A percentile compares a stretch with the other conserved stretches of the same genome.
These are phyloP conservation scores for Pseudorhombus dupliciocellatus DNA, from an alignment of 2,113 vertebrate genomes.

Conservation along the genomic window DNA sequence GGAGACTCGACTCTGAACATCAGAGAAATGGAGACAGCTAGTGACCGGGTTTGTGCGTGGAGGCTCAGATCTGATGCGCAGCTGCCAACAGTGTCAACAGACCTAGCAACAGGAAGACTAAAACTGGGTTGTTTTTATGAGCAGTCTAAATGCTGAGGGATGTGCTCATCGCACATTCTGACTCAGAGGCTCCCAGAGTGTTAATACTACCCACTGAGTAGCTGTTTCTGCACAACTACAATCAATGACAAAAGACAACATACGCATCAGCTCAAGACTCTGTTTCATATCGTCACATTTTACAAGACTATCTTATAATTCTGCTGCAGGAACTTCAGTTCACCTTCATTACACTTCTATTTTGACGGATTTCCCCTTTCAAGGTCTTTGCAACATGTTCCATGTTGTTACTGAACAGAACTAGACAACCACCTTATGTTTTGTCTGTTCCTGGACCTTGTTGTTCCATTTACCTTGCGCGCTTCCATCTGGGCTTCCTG, in stretches of 20 bases:
- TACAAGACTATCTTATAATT: background rate
- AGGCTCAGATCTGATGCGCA: conserved; percentile 26
- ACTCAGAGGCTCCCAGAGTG: conserved; percentile 12
- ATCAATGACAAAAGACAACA: background rate
- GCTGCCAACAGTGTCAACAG: conserved; percentile 41
- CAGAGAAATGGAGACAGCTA: conserved; percentile 17
- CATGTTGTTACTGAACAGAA: background rate
- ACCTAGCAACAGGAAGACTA: background rate
- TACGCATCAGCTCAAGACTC: background rate
- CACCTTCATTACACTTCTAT: background rate
- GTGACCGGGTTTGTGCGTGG: conserved; percentile 25
- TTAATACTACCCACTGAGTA: background rate
- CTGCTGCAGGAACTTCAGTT: background rate
- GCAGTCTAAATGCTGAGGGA: conserved; percentile 6
- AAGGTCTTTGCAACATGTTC: background rate
- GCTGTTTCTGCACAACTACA: background rate
- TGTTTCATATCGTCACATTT: background rate
- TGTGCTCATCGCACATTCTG: background rate
- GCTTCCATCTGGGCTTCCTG: conserved; percentile 93
- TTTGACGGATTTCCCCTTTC: background rate
- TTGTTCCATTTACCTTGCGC: conserved; percentile 85
- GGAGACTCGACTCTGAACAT: conserved; percentile 10
- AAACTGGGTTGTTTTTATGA: conserved; percentile 34
- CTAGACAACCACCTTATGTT: conserved; percentile 7
- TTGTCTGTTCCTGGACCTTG: background rate